Evolutionary conservation across 2,113 vertebrate species (phyloP).

Genomic region (human): DNA sequence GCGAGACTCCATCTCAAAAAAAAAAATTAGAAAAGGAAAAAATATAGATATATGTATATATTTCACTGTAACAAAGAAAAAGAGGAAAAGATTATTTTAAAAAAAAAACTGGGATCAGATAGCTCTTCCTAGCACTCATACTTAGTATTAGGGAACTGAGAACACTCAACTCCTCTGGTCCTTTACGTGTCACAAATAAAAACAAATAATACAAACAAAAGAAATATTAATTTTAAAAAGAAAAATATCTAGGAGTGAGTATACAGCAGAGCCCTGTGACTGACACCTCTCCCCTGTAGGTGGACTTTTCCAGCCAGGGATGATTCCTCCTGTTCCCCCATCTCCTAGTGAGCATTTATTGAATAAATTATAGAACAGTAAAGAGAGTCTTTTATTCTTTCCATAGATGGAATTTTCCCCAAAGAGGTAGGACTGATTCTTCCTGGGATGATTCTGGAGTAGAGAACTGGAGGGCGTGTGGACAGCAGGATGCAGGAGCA

Average conservation of each 20-base stretch:
- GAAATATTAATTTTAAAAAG: background rate
- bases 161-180: background rate
- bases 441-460: background rate
- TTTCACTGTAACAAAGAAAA: background rate
- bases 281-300: background rate
- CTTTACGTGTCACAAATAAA: background rate
- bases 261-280: rapidly evolving
- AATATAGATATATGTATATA: background rate
- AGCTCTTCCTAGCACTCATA: background rate
- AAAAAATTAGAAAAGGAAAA: no score
- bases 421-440: background rate
- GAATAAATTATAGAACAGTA: background rate
- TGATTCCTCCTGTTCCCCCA: rapidly evolving
- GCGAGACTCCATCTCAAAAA: no score
- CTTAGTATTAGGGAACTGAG: background rate
- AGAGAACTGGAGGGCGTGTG: background rate
- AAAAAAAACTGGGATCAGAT: background rate
- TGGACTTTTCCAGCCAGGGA: background rate
- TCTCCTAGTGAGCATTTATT: background rate
- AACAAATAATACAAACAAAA: background rate
- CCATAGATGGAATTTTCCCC: background rate
- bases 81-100: no score
- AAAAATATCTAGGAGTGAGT: no score
- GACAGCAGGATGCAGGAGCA: rapidly evolving
- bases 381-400: background rate